Evolutionary conservation across 2,797 vertebrate species (phyloP).

Genomic region (Pteropus rufus): DNA sequence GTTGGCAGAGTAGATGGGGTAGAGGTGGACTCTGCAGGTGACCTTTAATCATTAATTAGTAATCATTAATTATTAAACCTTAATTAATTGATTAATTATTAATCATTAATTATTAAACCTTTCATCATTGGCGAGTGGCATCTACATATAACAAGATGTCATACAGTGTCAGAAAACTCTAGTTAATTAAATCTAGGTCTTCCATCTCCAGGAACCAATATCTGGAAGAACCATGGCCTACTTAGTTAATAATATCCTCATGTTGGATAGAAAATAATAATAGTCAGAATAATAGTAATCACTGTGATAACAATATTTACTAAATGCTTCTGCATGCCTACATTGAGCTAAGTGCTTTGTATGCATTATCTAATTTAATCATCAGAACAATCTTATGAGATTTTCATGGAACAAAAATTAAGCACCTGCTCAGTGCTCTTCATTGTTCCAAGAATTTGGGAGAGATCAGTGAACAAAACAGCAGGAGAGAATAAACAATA

Average conservation of each 20-base stretch:
- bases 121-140: background rate
- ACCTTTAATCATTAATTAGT: background rate
- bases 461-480: background rate
- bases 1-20: background rate
- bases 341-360: background rate
- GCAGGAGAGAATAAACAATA: background rate
- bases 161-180: background rate
- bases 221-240: background rate
- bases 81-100: too few species aligned
- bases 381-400: background rate
- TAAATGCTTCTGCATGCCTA: background rate
- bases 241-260: background rate
- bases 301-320: background rate
- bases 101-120: background rate
- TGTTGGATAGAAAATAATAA: background rate
- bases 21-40: background rate
- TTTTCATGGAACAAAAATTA: constrained; percentile 30
- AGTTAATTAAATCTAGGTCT: background rate
- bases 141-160: background rate
- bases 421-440: background rate
- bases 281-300: background rate
- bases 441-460: background rate
- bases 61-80: too few species aligned
- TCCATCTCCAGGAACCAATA: background rate
- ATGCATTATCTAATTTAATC: background rate